Evolutionary conservation across 2,113 vertebrate species (phyloP).

Genomic region (Dolichotis patagonum): DNA sequence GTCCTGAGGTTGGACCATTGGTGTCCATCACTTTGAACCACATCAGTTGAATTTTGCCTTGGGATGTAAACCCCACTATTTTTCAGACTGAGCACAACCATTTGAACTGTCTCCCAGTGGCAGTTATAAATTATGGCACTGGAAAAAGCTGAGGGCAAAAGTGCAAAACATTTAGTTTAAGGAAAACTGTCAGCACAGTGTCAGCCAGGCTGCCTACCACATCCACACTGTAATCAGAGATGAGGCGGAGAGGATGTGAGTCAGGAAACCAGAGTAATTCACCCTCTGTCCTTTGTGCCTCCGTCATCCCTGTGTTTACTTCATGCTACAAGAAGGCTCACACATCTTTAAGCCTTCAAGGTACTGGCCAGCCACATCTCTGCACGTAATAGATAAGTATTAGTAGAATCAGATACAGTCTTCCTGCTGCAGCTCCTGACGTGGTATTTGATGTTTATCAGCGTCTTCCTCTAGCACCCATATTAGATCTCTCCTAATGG

Average conservation of each 20-base stretch:
- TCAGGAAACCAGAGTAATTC: slow-evolving; percentile 29
- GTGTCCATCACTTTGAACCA: not conserved
- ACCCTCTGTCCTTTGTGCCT: slow-evolving; percentile 1
- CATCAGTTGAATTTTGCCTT: not conserved
- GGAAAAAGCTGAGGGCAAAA: slow-evolving; percentile 49
- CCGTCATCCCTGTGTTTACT: not conserved
- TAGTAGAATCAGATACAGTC: not conserved
- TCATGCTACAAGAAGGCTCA: not conserved
- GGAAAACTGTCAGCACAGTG: not conserved
- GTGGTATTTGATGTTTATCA: not conserved
- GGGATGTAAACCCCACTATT: not conserved
- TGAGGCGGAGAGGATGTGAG: slow-evolving; percentile 46
- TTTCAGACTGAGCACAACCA: not conserved
- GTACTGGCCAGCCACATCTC: not conserved
- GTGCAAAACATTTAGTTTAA: slow-evolving; percentile 7
- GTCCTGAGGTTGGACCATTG: not conserved
- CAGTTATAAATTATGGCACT: not conserved
- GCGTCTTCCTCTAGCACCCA: not conserved
- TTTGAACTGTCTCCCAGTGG: not conserved
- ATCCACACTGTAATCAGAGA: slow-evolving; percentile 50
- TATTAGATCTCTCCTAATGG: not conserved
- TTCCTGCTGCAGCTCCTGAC: not conserved
- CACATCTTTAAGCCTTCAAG: not conserved
- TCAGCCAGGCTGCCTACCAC: slow-evolving; percentile 13
- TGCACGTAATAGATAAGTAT: not conserved